Evolutionary conservation across 1,140 invertebrate species (phyloP), one percentile per base, ranked within the genome.

Genomic region (Apis florea): DNA sequence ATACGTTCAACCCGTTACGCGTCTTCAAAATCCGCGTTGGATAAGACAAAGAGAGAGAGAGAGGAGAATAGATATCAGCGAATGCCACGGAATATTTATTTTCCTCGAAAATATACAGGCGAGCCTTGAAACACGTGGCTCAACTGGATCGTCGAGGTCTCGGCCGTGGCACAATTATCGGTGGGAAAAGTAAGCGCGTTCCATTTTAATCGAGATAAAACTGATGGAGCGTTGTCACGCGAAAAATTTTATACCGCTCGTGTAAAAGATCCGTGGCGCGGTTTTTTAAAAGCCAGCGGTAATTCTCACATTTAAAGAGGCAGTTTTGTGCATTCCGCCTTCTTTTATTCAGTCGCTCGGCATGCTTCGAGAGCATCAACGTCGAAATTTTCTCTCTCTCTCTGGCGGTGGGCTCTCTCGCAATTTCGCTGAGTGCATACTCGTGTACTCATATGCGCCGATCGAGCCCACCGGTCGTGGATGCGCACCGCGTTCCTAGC

Each of bases 361-460:
- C 47, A 67, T 56, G 10, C 13, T 5, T 49, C 4, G 64, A 58
- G 11, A 64, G 19, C 56, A n/a, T 19, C 51, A 24, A 56, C 59
- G 40, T 40, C 59, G 67, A 12, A 56, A 24, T 58, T n/a, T 2
- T 40, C 31, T 40, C 31, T 40, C 31, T 40, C 31, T 40, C 31
- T 40, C 31, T 40, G 31, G 31, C 6, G 31, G 31, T 40, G 31
- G 31, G n/a, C 24, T 61, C 63, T 40, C 24, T 26, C 58, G 80
- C 66, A 77, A 82, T 82, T 82, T 82, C 74, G 73, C 51, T 82
- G 74, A 85, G 83, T 83, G 83, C 80, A 83, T 79, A 85, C 80
- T 71, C 83, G 73, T 82, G 80, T 82, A 76, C 21, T 82, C 72
- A 68, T 74, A 80, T 63, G 53, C 51, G n/a, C 6, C 78, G 61